Conservation (phyloP, 2,113 vertebrate species). For the Paramisgurnus dabryanus region DNA sequence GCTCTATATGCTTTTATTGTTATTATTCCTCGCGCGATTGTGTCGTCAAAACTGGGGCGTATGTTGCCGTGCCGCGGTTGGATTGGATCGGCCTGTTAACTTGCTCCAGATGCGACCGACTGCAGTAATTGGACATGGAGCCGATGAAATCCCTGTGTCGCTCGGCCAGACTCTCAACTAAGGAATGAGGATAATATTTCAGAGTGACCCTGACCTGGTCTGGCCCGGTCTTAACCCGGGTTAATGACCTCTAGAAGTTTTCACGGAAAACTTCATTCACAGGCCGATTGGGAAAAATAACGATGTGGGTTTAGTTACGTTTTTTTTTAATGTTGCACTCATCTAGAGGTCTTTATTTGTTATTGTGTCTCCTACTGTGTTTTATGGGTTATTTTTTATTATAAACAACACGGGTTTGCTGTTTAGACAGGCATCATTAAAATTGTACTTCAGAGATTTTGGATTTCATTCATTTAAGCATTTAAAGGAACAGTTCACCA, state of each 20-base stretch:
- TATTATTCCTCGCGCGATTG: conserved; percentile 70
- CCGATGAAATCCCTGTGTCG: conserved; percentile 73
- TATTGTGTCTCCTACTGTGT: conserved; percentile 30
- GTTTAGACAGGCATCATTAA: neutral
- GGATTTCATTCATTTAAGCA: neutral
- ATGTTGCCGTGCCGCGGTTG: conserved; percentile 65
- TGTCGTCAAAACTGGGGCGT: conserved; percentile 69
- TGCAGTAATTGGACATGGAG: conserved; percentile 78
- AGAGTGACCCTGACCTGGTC: conserved; percentile 49
- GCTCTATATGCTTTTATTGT: conserved; percentile 69
- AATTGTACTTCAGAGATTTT: neutral
- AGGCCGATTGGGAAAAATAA: conserved; percentile 21
- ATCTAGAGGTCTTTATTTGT: neutral
- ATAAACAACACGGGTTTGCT: neutral
- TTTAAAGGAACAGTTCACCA: neutral
- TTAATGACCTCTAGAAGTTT: conserved; percentile 38
- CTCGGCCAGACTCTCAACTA: conserved; percentile 55
- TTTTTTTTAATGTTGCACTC: neutral
- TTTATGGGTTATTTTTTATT: conserved; percentile 22
- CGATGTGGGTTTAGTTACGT: conserved; percentile 13
- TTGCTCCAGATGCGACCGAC: conserved; percentile 75
- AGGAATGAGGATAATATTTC: conserved; percentile 48
- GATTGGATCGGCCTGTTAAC: conserved; percentile 69
- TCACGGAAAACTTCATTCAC: conserved; percentile 41
- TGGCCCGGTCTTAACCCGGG: conserved; percentile 48